Evolutionary conservation across 1,140 invertebrate genomes (phyloP), one percentile per base, ranked within the genome.

Genomic region (Bradysia coprophila): DNA sequence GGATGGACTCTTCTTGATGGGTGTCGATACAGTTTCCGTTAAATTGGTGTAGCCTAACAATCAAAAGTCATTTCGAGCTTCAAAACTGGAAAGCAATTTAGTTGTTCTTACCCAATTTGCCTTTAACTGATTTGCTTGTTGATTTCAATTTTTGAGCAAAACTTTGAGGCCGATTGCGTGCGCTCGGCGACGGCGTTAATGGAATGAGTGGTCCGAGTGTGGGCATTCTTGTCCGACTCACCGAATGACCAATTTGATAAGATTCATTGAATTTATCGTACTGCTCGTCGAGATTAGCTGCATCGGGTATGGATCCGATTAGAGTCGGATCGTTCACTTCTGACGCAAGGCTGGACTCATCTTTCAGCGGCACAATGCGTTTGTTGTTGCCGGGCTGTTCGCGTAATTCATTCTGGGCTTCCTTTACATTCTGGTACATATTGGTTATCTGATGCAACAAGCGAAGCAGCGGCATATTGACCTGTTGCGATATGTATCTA

Each of bases 401-500:
- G 52, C 75, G 80, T 38, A 96, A 66, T 50, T 93, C 89, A 51
- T 81, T 79, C 56, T 90, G 83, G 2, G 91, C 94, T 54, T 93
- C 87, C 54, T 91, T 89, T 4, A 94, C 88, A 64, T 95, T 96
- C 61, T 92, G 87, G 63, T 95, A 93, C 88, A 97, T 94, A 46
- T 91, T 93, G 48, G 81, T 87, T 48, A 98, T 92, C 65, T 98
- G 93, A 67, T 96, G 90, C 31, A 96, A 67, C 19, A 98, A 67
- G 42, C 93, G 66, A 19, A 98, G 61, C 28, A 98, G 62, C 0
- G 92, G 90, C 90, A 97, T 95, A 56, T 96, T 96, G 6, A 91
- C 84, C 63, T 89, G 83, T 53, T 92, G 88, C 42, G 81, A 84
- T 50, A 92, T 89, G 50, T 84, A 88, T 38, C 83, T 69, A 24